Evolutionary conservation across 2,888 invertebrate species (phyloP), one percentile per base, ranked within the genome.

Genomic region (Agonopterix subpropinquella): DNA sequence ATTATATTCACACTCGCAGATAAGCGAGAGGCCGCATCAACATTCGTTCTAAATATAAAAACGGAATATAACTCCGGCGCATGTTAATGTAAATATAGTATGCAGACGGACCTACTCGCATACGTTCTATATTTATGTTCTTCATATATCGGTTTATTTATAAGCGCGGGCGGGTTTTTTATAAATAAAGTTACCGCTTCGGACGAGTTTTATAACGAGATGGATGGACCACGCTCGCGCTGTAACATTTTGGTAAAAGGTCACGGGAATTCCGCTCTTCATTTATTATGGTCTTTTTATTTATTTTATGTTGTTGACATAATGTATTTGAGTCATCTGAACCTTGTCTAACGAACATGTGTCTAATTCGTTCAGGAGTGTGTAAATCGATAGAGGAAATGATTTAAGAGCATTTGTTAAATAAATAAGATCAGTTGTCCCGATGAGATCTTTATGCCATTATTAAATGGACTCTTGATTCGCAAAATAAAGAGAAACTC

Each of bases 21-120:
- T 48, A 42, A 18, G 42, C 59, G 64, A 60, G 66, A 65, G 72
- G 70, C 73, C 73, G 65, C 65, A 70, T 71, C 73, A 66, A 74
- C 71, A 65, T 67, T 66, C 63, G 59, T 59, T 71, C 79, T 80
- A 82, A 70, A 75, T 39, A 70, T 75, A 80, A 81, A 62, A 61
- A 62, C 56, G 52, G 53, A 56, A 57, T 56, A 61, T 67, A 65
- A 67, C 62, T 64, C 62, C 61, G 66, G 65, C 67, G 61, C 64
- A 64, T 67, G 73, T 77, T 76, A 70, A 76, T 74, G 73, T 77
- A 77, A 70, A 76, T 74, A 79, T 76, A 79, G 75, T 66, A 61
- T 59, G 64, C 70, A 65, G 70, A 67, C 67, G 65, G 63, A 65
- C 55, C 62, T 58, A 57, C 55, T 53, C 54, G 47, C 51, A 48